phyloP scores from a whole-genome alignment of 2,888 invertebrate genomes.

The Drosophila borborema region DNA sequence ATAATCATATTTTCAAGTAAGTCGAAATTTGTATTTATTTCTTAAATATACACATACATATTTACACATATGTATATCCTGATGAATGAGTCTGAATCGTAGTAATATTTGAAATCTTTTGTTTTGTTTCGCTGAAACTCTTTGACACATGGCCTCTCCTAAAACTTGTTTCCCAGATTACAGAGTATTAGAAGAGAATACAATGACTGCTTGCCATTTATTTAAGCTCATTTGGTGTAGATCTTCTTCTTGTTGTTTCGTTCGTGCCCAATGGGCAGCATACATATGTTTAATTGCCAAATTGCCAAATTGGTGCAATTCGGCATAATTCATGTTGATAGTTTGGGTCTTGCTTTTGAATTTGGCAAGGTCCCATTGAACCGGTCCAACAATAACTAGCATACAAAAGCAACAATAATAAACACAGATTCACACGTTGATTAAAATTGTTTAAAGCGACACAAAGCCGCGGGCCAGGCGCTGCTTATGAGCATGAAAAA shows the following conservation, averaged over 20 bases:
- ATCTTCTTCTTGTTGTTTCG: conserved; percentile 18
- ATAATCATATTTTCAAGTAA: no score
- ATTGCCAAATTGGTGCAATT: conserved; percentile 81
- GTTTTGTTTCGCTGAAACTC: not conserved
- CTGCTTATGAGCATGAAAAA: conserved; percentile 56
- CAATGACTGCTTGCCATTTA: conserved; percentile 71
- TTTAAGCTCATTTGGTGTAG: conserved; percentile 55
- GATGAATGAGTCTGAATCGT: not conserved
- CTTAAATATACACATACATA: no score
- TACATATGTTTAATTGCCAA: conserved; percentile 78
- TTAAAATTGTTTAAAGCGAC: conserved; percentile 62
- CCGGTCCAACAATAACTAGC: conserved; percentile 29
- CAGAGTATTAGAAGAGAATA: conserved; percentile 29
- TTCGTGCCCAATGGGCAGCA: conserved; percentile 35
- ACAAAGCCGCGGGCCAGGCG: conserved; percentile 48
- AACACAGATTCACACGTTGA: conserved; percentile 75
- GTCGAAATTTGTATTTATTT: no score
- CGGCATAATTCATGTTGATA: conserved; percentile 74
- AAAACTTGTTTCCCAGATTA: not conserved
- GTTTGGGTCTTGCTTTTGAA: conserved; percentile 38
- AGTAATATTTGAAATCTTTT: not conserved
- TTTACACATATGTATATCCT: not conserved
- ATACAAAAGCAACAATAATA: conserved; percentile 28
- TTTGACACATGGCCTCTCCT: not conserved
- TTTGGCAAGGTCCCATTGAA: conserved; percentile 67